These are phyloP conservation scores for Solenodon paradoxus DNA, from an alignment of 2,113 vertebrate species.

Conservation along the genomic window DNA sequence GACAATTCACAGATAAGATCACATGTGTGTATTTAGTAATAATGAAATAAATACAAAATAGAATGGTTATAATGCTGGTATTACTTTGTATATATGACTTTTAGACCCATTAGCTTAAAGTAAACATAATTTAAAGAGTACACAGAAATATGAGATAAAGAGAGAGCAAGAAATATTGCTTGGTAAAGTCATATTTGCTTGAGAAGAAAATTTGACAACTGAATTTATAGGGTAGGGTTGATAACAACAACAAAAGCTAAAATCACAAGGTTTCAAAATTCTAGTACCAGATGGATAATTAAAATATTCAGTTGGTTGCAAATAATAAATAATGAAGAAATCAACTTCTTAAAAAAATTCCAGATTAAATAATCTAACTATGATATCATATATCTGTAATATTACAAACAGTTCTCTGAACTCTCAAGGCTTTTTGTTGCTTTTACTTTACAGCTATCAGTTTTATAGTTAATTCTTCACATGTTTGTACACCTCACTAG, in stretches of 20 bases:
- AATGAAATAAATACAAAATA: slow-evolving; percentile 22
- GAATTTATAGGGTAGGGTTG: slow-evolving; percentile 59
- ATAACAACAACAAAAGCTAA: slow-evolving; percentile 69
- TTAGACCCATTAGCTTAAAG: slow-evolving; percentile 38
- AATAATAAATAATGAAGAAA: slow-evolving; percentile 76
- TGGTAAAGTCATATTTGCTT: slow-evolving; percentile 25
- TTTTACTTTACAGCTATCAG: neutral
- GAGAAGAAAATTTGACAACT: slow-evolving; percentile 50
- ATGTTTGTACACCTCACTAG: neutral
- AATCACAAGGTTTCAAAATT: slow-evolving; percentile 74
- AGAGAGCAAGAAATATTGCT: neutral
- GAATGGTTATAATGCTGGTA: neutral
- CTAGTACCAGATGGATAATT: slow-evolving; percentile 70
- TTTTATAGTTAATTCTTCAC: neutral
- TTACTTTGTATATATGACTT: slow-evolving; percentile 31
- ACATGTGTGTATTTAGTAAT: slow-evolving; percentile 44
- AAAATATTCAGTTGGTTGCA: slow-evolving; percentile 61
- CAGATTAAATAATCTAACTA: slow-evolving; percentile 69
- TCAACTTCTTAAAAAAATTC: slow-evolving; percentile 76
- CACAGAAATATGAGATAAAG: neutral
- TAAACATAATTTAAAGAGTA: neutral
- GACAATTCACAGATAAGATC: slow-evolving; percentile 45
- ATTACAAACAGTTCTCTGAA: slow-evolving; percentile 47
- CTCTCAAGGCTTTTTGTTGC: neutral
- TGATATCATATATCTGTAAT: slow-evolving; percentile 70